phyloP scores from a whole-genome alignment of 2,888 invertebrate genomes.

The Pandemis corylana region DNA sequence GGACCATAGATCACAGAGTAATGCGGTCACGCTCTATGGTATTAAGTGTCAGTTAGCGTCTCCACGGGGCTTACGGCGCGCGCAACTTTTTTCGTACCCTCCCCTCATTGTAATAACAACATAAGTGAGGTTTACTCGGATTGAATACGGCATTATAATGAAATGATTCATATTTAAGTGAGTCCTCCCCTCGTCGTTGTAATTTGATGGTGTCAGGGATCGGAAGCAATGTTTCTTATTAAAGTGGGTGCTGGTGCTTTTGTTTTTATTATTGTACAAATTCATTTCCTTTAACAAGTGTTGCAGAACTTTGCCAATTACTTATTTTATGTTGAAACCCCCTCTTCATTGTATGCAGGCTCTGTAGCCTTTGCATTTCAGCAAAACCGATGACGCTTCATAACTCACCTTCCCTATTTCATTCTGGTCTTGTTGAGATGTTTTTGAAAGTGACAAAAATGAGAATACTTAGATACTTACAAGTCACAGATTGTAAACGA shows the following conservation, averaged over 20 bases:
- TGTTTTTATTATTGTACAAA: conserved; percentile 66
- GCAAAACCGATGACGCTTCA: conserved; percentile 14
- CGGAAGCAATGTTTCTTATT: conserved; percentile 83
- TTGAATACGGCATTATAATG: conserved; percentile 85
- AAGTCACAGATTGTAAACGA: too few relatives aligned
- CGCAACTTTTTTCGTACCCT: conserved; percentile 73
- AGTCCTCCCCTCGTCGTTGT: conserved; percentile 78
- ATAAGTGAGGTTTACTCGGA: conserved; percentile 83
- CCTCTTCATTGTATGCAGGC: conserved; percentile 23
- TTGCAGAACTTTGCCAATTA: conserved; percentile 47
- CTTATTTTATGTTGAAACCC: conserved; percentile 29
- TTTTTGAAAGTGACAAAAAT: too few relatives aligned
- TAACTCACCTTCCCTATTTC: not conserved
- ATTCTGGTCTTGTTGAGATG: too few relatives aligned
- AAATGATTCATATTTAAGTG: conserved; percentile 86
- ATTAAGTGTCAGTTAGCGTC: conserved; percentile 84
- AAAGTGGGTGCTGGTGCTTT: conserved; percentile 79
- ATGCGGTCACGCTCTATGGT: conserved; percentile 84
- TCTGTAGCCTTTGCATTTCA: conserved; percentile 5
- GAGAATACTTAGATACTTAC: too few relatives aligned
- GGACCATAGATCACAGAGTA: conserved; percentile 83
- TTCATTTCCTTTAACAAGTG: conserved; percentile 45
- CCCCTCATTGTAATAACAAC: conserved; percentile 80
- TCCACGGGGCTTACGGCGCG: conserved; percentile 78
- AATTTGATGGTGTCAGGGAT: conserved; percentile 80